Evolutionary conservation across 2,888 invertebrate genomes (phyloP).

Genomic region (Pocota personata): DNA sequence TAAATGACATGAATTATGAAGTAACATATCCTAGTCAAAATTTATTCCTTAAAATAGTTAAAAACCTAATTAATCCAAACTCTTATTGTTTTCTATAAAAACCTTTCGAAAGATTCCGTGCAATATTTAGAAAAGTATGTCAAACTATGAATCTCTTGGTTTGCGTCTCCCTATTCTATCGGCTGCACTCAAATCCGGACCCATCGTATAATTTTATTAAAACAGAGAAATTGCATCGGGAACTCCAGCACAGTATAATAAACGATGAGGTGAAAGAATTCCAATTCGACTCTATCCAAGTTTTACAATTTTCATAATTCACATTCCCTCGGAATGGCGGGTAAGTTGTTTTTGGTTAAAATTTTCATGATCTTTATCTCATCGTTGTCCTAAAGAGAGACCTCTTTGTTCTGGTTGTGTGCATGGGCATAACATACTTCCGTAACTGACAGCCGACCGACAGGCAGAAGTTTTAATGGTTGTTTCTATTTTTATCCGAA

Average conservation of each 20-base stretch:
- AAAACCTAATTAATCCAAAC: background rate
- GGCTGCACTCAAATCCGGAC: background rate
- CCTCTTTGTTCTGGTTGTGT: background rate
- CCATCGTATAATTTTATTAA: constrained; percentile 3
- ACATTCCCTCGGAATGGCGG: constrained; percentile 4
- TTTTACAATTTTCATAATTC: constrained; percentile 34
- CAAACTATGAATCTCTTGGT: constrained; percentile 1
- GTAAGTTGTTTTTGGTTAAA: background rate
- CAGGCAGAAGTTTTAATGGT: constrained; percentile 37
- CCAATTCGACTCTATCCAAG: constrained; percentile 16
- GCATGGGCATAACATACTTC: background rate
- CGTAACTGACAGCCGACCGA: constrained; percentile 12
- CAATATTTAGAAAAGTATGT: background rate
- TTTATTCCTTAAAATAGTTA: too few relatives aligned
- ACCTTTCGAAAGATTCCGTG: background rate
- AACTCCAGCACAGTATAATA: background rate
- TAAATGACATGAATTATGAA: too few relatives aligned
- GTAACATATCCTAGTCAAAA: too few relatives aligned
- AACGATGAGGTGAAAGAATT: constrained; percentile 25
- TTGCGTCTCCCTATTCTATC: background rate
- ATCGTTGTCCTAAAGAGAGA: background rate
- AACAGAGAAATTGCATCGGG: constrained; percentile 10
- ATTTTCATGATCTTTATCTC: constrained; percentile 33
- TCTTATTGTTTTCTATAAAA: background rate
- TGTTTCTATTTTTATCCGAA: background rate